Evolutionary conservation across 2,113 vertebrate species (phyloP).

Genomic region (Gymnorhina tibicen): DNA sequence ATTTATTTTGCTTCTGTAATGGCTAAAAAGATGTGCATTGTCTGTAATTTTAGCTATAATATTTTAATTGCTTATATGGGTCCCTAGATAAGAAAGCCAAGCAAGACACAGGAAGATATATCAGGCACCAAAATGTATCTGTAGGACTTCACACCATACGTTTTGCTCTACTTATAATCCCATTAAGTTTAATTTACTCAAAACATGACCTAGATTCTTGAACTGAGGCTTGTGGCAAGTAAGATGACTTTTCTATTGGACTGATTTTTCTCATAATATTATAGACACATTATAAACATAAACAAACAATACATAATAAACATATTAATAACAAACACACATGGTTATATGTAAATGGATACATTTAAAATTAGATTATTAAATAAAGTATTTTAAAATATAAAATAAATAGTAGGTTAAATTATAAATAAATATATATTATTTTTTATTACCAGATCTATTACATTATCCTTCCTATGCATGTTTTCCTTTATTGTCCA

Average conservation of each 20-base stretch:
- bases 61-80: neutral
- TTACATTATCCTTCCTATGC: neutral
- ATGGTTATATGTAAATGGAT: neutral
- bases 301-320: neutral
- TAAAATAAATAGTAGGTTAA: neutral
- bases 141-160: neutral
- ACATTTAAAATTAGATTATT: neutral
- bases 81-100: neutral
- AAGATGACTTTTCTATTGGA: neutral
- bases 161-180: neutral
- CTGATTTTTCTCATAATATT: neutral
- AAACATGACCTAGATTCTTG: neutral
- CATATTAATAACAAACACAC: neutral
- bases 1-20: neutral
- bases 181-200: neutral
- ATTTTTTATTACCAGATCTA: neutral
- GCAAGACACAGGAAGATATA: neutral
- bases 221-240: neutral
- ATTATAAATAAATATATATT: neutral
- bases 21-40: neutral
- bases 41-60: neutral
- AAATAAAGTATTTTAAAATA: neutral
- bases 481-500: neutral
- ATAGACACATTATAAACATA: neutral
- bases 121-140: neutral